A percentile compares a stretch with the other conserved stretches of the same genome.
phyloP scores from a whole-genome alignment of 2,797 vertebrate genomes.

The Thripadectes ignobilis region DNA sequence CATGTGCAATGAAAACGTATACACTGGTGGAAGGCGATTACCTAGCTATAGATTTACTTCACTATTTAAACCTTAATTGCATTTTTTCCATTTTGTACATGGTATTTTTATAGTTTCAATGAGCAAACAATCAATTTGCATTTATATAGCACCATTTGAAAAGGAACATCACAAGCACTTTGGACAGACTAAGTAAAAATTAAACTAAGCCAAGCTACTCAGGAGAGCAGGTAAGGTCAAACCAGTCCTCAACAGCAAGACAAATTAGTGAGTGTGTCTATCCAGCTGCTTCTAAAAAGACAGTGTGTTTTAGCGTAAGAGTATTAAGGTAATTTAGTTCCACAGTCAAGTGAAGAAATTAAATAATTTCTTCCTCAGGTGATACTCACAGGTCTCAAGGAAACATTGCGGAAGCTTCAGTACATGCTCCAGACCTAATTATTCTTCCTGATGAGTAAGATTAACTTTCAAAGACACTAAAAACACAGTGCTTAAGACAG shows the following conservation, averaged over 20 bases:
- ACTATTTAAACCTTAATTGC: slow-evolving; percentile 20
- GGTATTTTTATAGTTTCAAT: slow-evolving; percentile 4
- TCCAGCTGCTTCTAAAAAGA: neutral
- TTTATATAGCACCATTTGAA: neutral
- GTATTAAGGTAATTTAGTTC: slow-evolving; percentile 22
- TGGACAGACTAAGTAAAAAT: slow-evolving; percentile 29
- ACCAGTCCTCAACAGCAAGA: neutral
- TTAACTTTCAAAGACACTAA: neutral
- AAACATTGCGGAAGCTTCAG: neutral
- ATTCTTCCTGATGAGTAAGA: neutral
- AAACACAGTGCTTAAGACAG: neutral
- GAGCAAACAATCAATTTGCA: slow-evolving; percentile 42
- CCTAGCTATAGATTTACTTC: slow-evolving; percentile 1
- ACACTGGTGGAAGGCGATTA: neutral
- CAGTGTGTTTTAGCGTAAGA: neutral
- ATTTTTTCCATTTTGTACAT: neutral
- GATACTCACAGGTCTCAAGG: neutral
- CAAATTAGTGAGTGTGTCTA: neutral
- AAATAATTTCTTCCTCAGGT: slow-evolving; percentile 8
- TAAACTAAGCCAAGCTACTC: slow-evolving; percentile 19
- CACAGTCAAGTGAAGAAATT: neutral
- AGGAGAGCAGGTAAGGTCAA: neutral
- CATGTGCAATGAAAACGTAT: neutral
- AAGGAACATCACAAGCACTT: neutral
- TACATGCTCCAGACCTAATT: neutral